Evolutionary conservation across 2,797 vertebrate genomes (phyloP), one percentile per base, ranked within the genome.

Genomic region (Microtus californicus): DNA sequence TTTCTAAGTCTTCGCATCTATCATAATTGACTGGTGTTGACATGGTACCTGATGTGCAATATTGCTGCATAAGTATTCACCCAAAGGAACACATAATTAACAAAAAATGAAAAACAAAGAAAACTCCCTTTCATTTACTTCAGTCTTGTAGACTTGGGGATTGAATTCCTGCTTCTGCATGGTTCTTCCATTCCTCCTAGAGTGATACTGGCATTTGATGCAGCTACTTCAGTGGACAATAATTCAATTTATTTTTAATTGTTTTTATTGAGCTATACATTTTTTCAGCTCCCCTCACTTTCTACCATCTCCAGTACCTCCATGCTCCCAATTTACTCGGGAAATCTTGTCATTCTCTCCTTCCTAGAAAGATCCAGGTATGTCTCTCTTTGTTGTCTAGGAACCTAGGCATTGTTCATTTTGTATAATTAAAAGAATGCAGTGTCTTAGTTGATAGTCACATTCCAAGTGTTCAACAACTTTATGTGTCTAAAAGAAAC

Each of bases 11-110:
- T 76, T 89, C 63, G 59, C n/a, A 59, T 79, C 61, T 48, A 56
- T 88, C 89, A 91, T 74, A 45, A 81, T 34, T 43, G 45, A 74
- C 80, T 93, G 87, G 45, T 87, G n/a, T 80, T 95, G 79, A 73
- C 65, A 88, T 13, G 48, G 12, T 25, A 56, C 54, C 1, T 43
- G 17, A 40, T 73, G 17, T 40, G 37, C 86, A 34, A 31, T 88
- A 63, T 25, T n/a, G 71, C 37, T 65, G 1, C 37, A 4, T 73
- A 40, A 31, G 13, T 40, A 71, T 65, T 40, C 56, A 40, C 3
- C 3, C 43, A 34, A 95, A 83, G 19, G 37, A 91, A 40, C 11
- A 63, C 63, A 59, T 87, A 45, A 59, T 13, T 71, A 89, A 34
- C 13, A 43, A 17, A 17, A 2, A 67, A 29, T 4, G 34, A 80